These are phyloP conservation scores for Taurulus bubalis DNA, from an alignment of 2,113 vertebrate genomes.

Conservation along the genomic window DNA sequence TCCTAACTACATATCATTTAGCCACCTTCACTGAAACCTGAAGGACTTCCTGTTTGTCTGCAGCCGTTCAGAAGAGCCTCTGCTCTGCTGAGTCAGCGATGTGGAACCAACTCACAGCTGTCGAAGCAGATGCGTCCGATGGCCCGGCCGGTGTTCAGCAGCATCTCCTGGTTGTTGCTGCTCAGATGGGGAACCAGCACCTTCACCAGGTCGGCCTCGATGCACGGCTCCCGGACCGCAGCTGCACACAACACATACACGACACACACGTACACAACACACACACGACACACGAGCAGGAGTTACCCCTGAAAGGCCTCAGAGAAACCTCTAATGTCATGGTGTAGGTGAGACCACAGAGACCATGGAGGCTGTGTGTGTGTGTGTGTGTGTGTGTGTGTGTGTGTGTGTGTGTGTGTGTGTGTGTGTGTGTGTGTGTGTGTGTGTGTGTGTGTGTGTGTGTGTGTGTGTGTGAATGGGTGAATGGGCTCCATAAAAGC, in stretches of 20 bases:
- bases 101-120: slow-evolving; percentile 83
- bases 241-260: too few relatives aligned
- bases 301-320: not conserved
- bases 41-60: not conserved
- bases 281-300: slow-evolving; percentile 16
- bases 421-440: too few relatives aligned
- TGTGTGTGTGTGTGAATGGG: too few relatives aligned
- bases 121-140: slow-evolving; percentile 92
- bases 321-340: too few relatives aligned
- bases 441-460: too few relatives aligned
- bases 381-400: too few relatives aligned
- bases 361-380: too few relatives aligned
- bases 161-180: slow-evolving; percentile 85
- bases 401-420: too few relatives aligned
- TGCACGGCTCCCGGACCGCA: slow-evolving; percentile 85
- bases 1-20: not conserved
- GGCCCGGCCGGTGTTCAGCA: slow-evolving; percentile 89
- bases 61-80: not conserved
- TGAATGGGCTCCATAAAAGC: too few relatives aligned
- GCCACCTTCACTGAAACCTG: not conserved
- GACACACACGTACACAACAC: too few relatives aligned
- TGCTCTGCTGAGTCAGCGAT: not conserved
- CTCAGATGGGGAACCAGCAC: slow-evolving; percentile 86
- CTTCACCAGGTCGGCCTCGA: slow-evolving; percentile 86
- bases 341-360: not conserved